Base-by-base conservation (phyloP, 2,113 vertebrate species). In the Embiotoca jacksoni region DNA sequence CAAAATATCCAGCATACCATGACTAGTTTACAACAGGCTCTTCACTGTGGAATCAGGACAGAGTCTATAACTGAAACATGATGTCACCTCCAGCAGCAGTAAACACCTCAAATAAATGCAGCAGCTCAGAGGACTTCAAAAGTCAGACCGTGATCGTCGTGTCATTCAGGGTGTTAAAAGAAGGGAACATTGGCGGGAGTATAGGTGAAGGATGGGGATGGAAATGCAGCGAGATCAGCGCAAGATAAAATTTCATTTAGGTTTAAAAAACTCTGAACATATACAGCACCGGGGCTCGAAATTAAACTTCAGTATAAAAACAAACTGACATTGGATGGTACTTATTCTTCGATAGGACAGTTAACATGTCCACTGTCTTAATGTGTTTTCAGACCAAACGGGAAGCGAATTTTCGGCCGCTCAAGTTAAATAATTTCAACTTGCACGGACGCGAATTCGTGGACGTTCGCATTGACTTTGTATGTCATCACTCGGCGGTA, bases 21-120 rank as follows among this genome's bases (percentile, higher is more conserved):
- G 46, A 50, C 61, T 15, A 46, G 47, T 68, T 88, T 63, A 54
- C 11, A 5, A 50, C 32, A n/a, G 9, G 57, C 62, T 81, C 54
- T 35, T 35, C 10, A 5, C 46, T 16, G 0, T 36, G 57, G 59
- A 66, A 80, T 79, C 44, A 78, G 72, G 61, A 82, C 76, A 64
- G 31, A 71, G 52, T 78, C 33, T 15, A 68, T 89, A 56, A 80
- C n/a, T 64, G 76, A 91, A 76, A 86, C 66, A 80, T 85, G 65
- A 77, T 65, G 78, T 88, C 82, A 86, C 60, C 6, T 14, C 23
- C 23, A 23, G 23, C 23, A 23, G 23, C 23, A 23, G 23, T 23
- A 23, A 23, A 23, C 23, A 23, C 23, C 23, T 23, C 23, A 23
- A 23, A 23, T 23, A 23, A 23, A 23, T 23, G 23, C 23, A 23